Percentiles rank a stretch among this genome's conserved stretches.
phyloP scores from a whole-genome alignment of 1,140 invertebrate species.

The Papilio glaucus region DNA sequence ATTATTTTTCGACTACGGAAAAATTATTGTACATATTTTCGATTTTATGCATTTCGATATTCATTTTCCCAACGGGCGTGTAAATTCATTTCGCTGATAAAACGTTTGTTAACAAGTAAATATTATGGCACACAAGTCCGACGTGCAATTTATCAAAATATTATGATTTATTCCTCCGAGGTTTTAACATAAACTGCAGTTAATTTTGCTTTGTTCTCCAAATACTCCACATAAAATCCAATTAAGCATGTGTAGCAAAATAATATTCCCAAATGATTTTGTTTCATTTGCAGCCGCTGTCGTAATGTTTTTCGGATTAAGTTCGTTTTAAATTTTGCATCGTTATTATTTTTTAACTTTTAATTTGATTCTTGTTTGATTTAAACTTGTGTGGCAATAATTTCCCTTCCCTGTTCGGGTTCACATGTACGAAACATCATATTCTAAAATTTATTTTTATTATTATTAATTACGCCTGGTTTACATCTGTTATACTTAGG shows the following conservation, averaged over 20 bases:
- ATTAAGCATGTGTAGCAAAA: slow-evolving; percentile 54
- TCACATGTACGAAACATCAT: too few species aligned
- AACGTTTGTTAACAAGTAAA: slow-evolving; percentile 23
- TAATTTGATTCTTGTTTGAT: not conserved
- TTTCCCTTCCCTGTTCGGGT: too few species aligned
- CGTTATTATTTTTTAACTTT: not conserved
- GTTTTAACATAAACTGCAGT: slow-evolving; percentile 44
- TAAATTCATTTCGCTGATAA: slow-evolving; percentile 33
- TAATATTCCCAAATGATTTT: slow-evolving; percentile 49
- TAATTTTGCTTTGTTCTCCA: slow-evolving; percentile 45
- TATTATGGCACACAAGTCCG: slow-evolving; percentile 16
- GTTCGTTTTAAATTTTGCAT: not conserved
- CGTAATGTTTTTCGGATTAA: not conserved
- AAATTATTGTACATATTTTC: not conserved
- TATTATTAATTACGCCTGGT: too few species aligned
- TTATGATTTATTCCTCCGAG: slow-evolving; percentile 42
- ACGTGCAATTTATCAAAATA: slow-evolving; percentile 40
- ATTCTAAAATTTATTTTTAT: too few species aligned
- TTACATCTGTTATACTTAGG: too few species aligned
- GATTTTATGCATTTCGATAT: slow-evolving; percentile 3
- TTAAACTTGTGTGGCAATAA: too few species aligned
- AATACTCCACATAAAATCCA: slow-evolving; percentile 48
- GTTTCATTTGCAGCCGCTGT: slow-evolving; percentile 18
- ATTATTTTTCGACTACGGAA: not conserved
- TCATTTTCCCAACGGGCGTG: slow-evolving; percentile 6